Base-by-base conservation (phyloP, 2,113 vertebrate genomes). In the Falco punctatus region DNA sequence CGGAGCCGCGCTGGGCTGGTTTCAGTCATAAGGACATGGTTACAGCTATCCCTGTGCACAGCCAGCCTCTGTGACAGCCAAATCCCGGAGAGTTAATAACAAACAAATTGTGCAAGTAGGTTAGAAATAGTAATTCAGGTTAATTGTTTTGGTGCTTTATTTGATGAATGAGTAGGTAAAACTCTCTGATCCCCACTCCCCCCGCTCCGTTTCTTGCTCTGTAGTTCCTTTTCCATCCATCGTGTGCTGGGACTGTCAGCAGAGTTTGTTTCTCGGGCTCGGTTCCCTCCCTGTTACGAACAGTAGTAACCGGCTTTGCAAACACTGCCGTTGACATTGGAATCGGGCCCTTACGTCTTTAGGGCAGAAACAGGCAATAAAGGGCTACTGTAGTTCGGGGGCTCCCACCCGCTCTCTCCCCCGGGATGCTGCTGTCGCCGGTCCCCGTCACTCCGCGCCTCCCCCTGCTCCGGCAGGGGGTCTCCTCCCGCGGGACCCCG, bases 261-360 rank as follows among this genome's bases (percentile, higher is more conserved):
- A 5, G 57, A 75, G 92, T 95, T 92, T 83, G 70, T 74, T 75
- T 57, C 22, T 57, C 22, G 82, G 89, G 67, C 35, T 79, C 27
- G 4, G 19, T n/a, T 89, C 49, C 58, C 72, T 66, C 42, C 67
- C 62, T 3, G 35, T 28, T 38, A 10, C 1, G 40, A 54, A 14
- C 69, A 20, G 64, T 15, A 74, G 51, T 38, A 70, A 32, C 64
- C 15, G 10, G 38, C 90, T 42, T 35, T 55, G 51, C 74, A 15
- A 44, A 26, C 33, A 9, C 38, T 0, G 55, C 61, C n/a, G 0
- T 2, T 0, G 61, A 13, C 9, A 23, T 0, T 0, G 20, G 42
- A 32, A 17, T 17, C 23, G 11, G 24, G 59, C 61, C 88, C 69
- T 80, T 6, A 15, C 2, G 35, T 27, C 64, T 89, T 38, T 4